Conservation (phyloP, 2,113 vertebrate species). For the Leucoraja erinaceus region DNA sequence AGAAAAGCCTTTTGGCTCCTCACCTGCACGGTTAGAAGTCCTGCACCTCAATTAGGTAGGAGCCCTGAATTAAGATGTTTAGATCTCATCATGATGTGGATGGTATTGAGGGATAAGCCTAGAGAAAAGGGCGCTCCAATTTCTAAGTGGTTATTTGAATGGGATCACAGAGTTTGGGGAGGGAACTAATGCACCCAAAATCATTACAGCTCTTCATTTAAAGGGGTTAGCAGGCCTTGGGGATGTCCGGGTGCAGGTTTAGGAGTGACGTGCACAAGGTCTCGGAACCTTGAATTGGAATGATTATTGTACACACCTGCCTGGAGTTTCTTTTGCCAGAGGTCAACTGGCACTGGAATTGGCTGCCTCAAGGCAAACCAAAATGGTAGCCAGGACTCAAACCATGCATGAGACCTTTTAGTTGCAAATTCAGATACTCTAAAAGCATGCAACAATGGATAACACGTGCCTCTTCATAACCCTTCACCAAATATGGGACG, state of each 20-base stretch:
- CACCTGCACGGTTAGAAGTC: background rate
- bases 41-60: background rate
- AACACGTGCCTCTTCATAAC: background rate
- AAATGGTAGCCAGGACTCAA: background rate
- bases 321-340: no score
- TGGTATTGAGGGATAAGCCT: background rate
- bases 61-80: background rate
- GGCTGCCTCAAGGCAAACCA: background rate
- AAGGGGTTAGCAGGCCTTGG: no score
- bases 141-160: background rate
- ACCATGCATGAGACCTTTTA: background rate
- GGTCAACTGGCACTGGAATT: background rate
- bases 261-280: no score
- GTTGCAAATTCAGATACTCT: background rate
- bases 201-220: no score
- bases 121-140: background rate
- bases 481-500: background rate
- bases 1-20: background rate
- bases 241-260: no score
- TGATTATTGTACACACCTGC: no score
- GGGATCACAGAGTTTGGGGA: background rate
- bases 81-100: background rate
- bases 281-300: no score
- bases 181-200: background rate
- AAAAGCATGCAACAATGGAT: background rate